These are phyloP conservation scores for Progne subis DNA, from an alignment of 2,113 vertebrate genomes.

Conservation along the genomic window DNA sequence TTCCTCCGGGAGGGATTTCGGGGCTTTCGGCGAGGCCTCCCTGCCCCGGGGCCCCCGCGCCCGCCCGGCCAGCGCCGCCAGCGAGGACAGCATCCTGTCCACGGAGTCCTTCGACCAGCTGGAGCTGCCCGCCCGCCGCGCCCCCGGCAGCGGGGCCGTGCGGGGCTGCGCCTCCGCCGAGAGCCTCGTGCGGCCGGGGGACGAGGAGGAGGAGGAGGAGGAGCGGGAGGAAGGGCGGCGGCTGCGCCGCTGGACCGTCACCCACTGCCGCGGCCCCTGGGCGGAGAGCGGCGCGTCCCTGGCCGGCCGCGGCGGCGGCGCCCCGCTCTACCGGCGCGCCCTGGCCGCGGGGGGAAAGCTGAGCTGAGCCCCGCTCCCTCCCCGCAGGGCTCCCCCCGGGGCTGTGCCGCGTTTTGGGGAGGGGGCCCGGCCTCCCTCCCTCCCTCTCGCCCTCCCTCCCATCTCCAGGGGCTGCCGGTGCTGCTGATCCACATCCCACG, in stretches of 20 bases:
- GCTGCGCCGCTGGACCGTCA: conserved; percentile 70
- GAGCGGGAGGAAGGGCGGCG: conserved; percentile 21
- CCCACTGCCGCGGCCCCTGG: conserved; percentile 69
- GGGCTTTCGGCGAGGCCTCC: conserved; percentile 78
- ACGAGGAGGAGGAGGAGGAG: conserved; percentile 65
- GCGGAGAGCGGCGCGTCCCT: conserved; percentile 75
- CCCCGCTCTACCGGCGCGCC: conserved; percentile 75
- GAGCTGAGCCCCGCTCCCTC: conserved; percentile 67
- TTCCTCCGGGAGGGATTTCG: conserved; percentile 53
- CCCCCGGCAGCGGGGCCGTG: conserved; percentile 53
- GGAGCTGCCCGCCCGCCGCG: conserved; percentile 82
- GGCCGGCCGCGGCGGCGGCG: conserved; percentile 77
- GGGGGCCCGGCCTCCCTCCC: neutral
- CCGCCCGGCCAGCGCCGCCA: conserved; percentile 79
- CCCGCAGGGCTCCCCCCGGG: neutral
- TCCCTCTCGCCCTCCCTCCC: neutral
- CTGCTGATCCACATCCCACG: neutral
- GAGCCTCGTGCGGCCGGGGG: conserved; percentile 82
- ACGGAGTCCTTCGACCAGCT: conserved; percentile 94
- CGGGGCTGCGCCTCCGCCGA: conserved; percentile 87
- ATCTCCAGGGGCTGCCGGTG: neutral
- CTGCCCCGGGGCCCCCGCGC: conserved; percentile 7
- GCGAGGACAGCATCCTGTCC: conserved; percentile 96
- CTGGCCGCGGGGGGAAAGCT: conserved; percentile 67
- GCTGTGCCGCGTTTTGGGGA: rapidly evolving